Evolutionary conservation across 2,113 vertebrate species (phyloP), one percentile per base, ranked within the genome.

Genomic region (Fukomys damarensis): DNA sequence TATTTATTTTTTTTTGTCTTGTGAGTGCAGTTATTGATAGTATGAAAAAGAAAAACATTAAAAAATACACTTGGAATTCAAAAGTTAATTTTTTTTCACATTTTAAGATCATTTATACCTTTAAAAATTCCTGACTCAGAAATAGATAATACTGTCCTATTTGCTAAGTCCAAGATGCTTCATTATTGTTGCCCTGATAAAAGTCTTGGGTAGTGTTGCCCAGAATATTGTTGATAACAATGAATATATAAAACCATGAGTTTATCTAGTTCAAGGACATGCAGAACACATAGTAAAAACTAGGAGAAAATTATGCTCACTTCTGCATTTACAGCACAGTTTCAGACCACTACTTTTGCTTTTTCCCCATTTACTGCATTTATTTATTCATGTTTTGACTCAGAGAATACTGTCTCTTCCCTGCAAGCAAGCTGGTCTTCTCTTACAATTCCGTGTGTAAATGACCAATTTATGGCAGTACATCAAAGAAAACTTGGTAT

Each of bases 21-120:
- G 24, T 59, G 43, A 6, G 28, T 49, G 70, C 0, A 24, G 0
- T 59, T 52, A 94, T 13, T 68, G 52, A 68, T 30, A 41, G 52
- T 74, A 1, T 81, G 7, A 77, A 82, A 81, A 61, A 20, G n/a
- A 7, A 58, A 63, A 61, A 4, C 9, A 38, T 95, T 70, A 52
- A 90, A 94, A 58, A 65, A 10, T 93, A 9, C 11, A 35, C 32
- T 56, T 80, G 46, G n/a, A 70, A 58, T 81, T 61, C 16, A 81
- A 96, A 88, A 19, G 19, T 46, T 80, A 3, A 86, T 97, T 79
- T 6, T 7, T 7, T 4, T 3, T 87, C 32, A 30, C 30, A 58
- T 89, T 93, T 89, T 81, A 86, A 93, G 28, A 66, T 97, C 82
- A 41, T 92, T 68, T 59, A 79, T 43, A 49, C 12, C 20, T 58